phyloP scores from a whole-genome alignment of 1,140 invertebrate species.

The Neodiprion fabricii region DNA sequence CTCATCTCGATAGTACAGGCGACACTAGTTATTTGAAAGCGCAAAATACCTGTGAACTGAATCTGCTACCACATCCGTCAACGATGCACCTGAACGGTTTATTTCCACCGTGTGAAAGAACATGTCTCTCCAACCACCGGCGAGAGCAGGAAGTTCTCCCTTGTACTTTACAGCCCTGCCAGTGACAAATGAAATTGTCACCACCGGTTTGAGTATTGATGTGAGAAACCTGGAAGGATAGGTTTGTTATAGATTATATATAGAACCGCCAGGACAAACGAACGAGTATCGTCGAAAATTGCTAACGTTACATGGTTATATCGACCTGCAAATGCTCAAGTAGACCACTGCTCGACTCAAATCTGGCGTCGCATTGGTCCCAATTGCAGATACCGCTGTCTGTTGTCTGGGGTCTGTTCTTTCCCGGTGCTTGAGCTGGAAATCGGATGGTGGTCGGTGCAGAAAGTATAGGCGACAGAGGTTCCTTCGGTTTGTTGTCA shows the following conservation, averaged over 20 bases:
- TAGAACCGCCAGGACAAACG: not conserved
- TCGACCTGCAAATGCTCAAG: slow-evolving; percentile 88
- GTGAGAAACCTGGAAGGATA: slow-evolving; percentile 72
- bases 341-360: slow-evolving; percentile 79
- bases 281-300: slow-evolving; percentile 1
- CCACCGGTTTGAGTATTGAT: slow-evolving; percentile 82
- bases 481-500: slow-evolving; percentile 42
- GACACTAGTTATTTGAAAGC: too few relatives aligned
- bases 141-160: slow-evolving; percentile 88
- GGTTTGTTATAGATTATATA: slow-evolving; percentile 17
- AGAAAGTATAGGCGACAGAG: slow-evolving; percentile 70
- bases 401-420: slow-evolving; percentile 50
- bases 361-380: slow-evolving; percentile 81
- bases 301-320: not conserved
- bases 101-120: slow-evolving; percentile 89
- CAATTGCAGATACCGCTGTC: slow-evolving; percentile 77
- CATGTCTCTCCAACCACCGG: slow-evolving; percentile 92
- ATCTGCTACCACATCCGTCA: slow-evolving; percentile 88
- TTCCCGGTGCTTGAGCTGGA: slow-evolving; percentile 64
- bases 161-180: slow-evolving; percentile 95
- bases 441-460: slow-evolving; percentile 81
- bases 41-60: slow-evolving; percentile 82
- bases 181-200: slow-evolving; percentile 88
- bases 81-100: slow-evolving; percentile 96
- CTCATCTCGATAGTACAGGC: too few relatives aligned